Evolutionary conservation across 2,113 vertebrate genomes (phyloP).

Genomic region (Crypturellus undulatus): DNA sequence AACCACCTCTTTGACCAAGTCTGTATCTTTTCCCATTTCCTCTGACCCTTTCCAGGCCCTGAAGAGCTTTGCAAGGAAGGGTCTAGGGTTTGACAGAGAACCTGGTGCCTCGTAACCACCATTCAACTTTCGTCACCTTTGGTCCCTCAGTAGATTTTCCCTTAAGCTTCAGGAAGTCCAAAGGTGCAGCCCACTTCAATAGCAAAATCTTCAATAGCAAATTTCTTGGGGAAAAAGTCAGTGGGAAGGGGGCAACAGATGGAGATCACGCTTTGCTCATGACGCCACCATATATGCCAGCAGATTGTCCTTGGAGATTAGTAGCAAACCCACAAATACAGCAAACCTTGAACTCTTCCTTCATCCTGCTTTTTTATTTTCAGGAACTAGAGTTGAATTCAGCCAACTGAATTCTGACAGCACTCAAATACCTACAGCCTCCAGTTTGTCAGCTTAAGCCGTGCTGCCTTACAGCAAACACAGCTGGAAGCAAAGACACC

Average conservation of each 20-base stretch:
- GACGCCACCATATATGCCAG: fast-evolving
- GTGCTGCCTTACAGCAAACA: background rate
- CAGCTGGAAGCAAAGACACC: constrained; percentile 20
- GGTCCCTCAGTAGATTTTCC: background rate
- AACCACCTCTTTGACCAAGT: background rate
- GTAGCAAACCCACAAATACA: background rate
- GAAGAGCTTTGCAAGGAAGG: background rate
- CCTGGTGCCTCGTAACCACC: background rate
- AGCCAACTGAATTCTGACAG: background rate
- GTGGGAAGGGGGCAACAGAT: background rate
- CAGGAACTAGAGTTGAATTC: background rate
- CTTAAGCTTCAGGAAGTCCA: background rate
- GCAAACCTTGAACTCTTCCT: background rate
- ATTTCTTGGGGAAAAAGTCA: background rate
- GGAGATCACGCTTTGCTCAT: background rate
- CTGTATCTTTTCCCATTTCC: background rate
- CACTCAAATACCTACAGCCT: background rate
- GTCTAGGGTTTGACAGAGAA: background rate
- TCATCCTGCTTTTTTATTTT: background rate
- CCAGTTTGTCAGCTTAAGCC: background rate
- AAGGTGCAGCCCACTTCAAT: background rate
- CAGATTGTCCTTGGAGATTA: background rate
- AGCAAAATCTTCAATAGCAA: background rate
- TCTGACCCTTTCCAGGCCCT: background rate
- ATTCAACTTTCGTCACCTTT: fast-evolving